These are phyloP conservation scores for Epistrophe grossulariae DNA, from an alignment of 2,888 invertebrate genomes.

Conservation along the genomic window DNA sequence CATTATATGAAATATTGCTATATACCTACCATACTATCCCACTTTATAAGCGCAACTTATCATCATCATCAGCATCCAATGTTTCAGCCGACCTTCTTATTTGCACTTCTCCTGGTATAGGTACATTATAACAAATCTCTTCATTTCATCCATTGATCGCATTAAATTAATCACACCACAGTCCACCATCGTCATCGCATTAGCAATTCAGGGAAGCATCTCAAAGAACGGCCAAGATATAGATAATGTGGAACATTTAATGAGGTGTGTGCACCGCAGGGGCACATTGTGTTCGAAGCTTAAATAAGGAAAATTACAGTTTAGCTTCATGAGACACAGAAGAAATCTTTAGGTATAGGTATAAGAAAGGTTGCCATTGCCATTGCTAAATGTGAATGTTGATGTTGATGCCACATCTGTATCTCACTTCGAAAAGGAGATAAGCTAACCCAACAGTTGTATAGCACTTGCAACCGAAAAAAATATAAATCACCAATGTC, in stretches of 20 bases:
- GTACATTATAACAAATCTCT: constrained; percentile 30
- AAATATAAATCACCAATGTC: constrained; percentile 78
- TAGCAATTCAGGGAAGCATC: constrained; percentile 72
- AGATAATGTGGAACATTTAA: constrained; percentile 73
- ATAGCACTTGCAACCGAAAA: constrained; percentile 54
- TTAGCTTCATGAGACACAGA: constrained; percentile 13
- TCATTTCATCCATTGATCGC: constrained; percentile 61
- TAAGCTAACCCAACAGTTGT: constrained; percentile 45
- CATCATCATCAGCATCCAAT: not conserved
- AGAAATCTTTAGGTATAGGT: constrained; percentile 44
- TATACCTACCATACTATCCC: too few species aligned
- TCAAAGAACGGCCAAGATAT: constrained; percentile 51
- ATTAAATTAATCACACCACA: constrained; percentile 71
- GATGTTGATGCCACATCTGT: constrained; percentile 60
- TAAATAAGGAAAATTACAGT: constrained; percentile 48
- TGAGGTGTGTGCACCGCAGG: constrained; percentile 75
- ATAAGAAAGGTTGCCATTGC: constrained; percentile 51
- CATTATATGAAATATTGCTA: constrained; percentile 7
- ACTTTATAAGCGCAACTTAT: not conserved
- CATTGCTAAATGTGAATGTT: constrained; percentile 31
- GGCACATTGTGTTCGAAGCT: constrained; percentile 40
- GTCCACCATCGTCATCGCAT: constrained; percentile 49
- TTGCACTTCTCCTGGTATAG: constrained; percentile 7
- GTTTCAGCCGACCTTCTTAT: constrained; percentile 37
- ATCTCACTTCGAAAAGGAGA: constrained; percentile 71